phyloP scores from a whole-genome alignment of 2,113 vertebrate species.

The Dasyurus viverrinus region DNA sequence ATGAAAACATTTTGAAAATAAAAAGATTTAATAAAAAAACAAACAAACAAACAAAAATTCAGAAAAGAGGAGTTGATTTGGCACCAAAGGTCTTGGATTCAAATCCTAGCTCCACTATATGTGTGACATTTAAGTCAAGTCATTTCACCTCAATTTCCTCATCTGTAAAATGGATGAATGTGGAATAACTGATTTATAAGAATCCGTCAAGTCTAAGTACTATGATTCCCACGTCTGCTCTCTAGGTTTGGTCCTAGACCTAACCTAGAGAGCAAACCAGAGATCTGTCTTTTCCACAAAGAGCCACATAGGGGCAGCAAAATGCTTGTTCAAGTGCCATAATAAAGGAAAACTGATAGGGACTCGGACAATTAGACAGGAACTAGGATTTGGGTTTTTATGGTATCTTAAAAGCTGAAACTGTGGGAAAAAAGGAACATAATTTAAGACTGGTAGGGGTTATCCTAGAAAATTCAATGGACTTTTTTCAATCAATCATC shows the following conservation, averaged over 20 bases:
- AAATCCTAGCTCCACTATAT: too few relatives aligned
- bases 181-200: neutral
- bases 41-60: too few relatives aligned
- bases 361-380: neutral
- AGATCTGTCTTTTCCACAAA: neutral
- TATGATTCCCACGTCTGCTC: too few relatives aligned
- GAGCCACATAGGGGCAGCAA: slow-evolving; percentile 67
- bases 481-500: neutral
- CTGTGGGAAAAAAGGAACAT: neutral
- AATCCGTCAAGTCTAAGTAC: neutral
- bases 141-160: too few relatives aligned
- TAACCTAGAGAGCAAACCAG: neutral
- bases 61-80: neutral
- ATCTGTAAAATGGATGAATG: neutral
- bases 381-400: neutral
- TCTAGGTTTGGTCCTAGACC: neutral
- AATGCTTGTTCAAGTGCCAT: slow-evolving; percentile 32
- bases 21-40: too few relatives aligned
- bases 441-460: neutral
- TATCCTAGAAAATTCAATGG: neutral
- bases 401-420: neutral
- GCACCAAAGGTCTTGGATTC: too few relatives aligned
- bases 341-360: neutral
- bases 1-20: too few relatives aligned
- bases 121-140: too few relatives aligned